Evolutionary conservation across 2,888 invertebrate genomes (phyloP).

Genomic region (Uloborus plumipes): DNA sequence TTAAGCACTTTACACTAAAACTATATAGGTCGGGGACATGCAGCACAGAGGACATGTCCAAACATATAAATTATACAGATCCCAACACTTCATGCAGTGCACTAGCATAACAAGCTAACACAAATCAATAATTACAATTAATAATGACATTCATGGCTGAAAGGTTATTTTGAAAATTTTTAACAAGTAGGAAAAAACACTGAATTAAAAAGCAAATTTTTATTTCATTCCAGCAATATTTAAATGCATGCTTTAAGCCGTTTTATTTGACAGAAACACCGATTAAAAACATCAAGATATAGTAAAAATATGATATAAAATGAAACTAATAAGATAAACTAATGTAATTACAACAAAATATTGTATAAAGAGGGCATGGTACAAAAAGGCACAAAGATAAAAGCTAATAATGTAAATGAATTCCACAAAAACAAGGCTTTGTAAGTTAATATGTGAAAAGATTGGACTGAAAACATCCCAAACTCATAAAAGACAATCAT

Average conservation of each 20-base stretch:
- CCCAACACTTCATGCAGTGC: constrained; percentile 65
- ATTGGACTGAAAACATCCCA: too few species aligned
- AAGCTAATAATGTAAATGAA: neutral
- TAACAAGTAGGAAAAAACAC: constrained; percentile 7
- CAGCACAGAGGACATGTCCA: constrained; percentile 65
- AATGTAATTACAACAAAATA: neutral
- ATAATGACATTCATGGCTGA: constrained; percentile 52
- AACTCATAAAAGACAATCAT: too few species aligned
- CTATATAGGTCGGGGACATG: constrained; percentile 61
- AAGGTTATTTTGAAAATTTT: constrained; percentile 29
- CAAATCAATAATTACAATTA: constrained; percentile 48
- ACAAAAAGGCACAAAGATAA: neutral
- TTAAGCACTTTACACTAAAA: constrained; percentile 48
- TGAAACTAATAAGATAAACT: constrained; percentile 6
- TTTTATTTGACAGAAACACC: neutral
- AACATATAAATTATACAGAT: constrained; percentile 61
- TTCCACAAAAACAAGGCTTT: neutral
- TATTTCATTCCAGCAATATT: constrained; percentile 22
- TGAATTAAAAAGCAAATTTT: constrained; percentile 13
- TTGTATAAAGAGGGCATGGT: neutral
- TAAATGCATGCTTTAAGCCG: constrained; percentile 17
- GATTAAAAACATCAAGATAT: constrained; percentile 16
- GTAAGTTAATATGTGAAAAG: neutral
- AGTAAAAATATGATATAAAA: constrained; percentile 17
- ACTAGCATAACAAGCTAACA: constrained; percentile 64